Evolutionary conservation across 2,113 vertebrate species (phyloP), one percentile per base, ranked within the genome.

Genomic region (Speoplatyrhinus poulsoni): DNA sequence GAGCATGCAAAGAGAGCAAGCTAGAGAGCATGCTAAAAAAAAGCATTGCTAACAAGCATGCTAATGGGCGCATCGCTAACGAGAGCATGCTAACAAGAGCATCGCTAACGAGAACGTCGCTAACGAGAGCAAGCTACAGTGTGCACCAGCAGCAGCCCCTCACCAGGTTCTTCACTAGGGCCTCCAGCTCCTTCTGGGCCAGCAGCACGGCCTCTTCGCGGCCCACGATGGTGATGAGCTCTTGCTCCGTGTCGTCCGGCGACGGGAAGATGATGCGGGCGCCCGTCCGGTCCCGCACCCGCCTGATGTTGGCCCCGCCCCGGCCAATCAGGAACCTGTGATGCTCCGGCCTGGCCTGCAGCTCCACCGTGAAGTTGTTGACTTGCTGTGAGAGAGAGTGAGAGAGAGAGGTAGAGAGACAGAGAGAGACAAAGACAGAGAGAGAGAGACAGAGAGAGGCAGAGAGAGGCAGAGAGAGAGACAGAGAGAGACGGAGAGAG

Each of bases 241-340:
- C 92, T 82, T 93, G 92, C 85, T 94, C 91, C 0, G 82, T 82
- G 48, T 94, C 91, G 0, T 93, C 92, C 0, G 86, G 74, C 0
- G 90, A 86, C 1, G 93, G 93, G 77, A 95, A 95, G 77, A 94
- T 91, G 79, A 94, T 90, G 12, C 88, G 83, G 0, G 90, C 92
- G 2, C 93, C 92, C 0, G 93, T 95, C 26, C 82, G 81, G 79
- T 94, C 90, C 15, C 92, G 88, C 46, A 95, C 88, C 0, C 91
- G 90, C 0, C 93, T 90, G 73, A 95, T 91, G 71, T 93, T 93
- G 3, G 90, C 91, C 1, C 94, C 93, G 0, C 91, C 93, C 0
- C 90, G 87, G 17, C 92, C 93, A 1, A 94, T 90, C 80, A 95
- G 81, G 67, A 95, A 95, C 47, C 93, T 93, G 58, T 95, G 94